These are phyloP conservation scores for Chionis minor DNA, from an alignment of 2,113 vertebrate genomes.

Conservation along the genomic window DNA sequence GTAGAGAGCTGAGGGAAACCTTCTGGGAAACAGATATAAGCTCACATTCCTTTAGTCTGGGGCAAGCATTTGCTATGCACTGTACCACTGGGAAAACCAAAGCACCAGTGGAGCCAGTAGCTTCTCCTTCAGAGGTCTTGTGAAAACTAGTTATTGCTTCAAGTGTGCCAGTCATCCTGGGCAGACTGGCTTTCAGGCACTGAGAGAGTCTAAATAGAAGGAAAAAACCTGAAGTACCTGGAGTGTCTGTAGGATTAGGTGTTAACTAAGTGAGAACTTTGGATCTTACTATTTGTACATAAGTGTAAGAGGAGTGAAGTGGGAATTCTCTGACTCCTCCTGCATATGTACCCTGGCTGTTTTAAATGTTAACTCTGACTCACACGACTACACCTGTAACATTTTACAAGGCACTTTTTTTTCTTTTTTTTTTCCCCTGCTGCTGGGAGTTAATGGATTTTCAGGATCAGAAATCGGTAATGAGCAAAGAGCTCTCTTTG, in stretches of 20 bases:
- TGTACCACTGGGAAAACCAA: background rate
- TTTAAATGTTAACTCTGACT: conserved; percentile 3
- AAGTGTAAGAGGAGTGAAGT: background rate
- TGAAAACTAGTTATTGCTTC: background rate
- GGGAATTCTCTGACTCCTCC: background rate
- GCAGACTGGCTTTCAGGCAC: background rate
- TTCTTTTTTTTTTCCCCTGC: background rate
- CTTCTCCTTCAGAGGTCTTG: background rate
- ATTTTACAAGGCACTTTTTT: background rate
- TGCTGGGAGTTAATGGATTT: background rate
- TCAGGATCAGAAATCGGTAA: conserved; percentile 4
- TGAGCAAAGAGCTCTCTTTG: background rate
- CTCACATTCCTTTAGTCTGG: background rate
- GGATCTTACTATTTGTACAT: background rate
- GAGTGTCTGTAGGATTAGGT: background rate
- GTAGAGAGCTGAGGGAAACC: background rate
- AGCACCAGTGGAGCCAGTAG: background rate
- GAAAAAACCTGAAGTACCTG: background rate
- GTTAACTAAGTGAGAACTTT: conserved; percentile 18
- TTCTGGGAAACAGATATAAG: background rate
- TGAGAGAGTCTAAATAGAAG: background rate
- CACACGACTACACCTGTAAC: background rate
- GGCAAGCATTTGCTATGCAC: background rate
- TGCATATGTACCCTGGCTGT: background rate
- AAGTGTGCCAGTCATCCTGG: background rate